Evolutionary conservation across 2,797 vertebrate species (phyloP).

Genomic region (Hozukius guyotensis): DNA sequence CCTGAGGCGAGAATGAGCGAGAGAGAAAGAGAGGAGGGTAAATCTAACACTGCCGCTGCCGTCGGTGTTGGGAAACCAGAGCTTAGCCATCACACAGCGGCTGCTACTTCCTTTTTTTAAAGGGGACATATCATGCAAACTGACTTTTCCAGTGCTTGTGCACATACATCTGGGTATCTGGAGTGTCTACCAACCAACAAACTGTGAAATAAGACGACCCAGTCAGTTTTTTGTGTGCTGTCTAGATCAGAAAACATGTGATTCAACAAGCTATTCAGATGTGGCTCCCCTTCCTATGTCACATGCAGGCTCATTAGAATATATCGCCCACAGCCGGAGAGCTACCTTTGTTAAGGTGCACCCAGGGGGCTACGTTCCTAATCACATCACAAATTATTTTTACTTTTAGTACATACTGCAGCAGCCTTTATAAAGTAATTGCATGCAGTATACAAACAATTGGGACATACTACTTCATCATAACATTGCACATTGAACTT

Average conservation of each 20-base stretch:
- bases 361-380: too few species aligned
- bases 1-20: constrained; percentile 63
- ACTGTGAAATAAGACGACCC: neutral
- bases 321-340: neutral
- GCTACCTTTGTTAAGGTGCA: neutral
- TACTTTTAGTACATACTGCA: too few species aligned
- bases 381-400: too few species aligned
- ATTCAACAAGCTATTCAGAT: too few species aligned
- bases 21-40: constrained; percentile 34
- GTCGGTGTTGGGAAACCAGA: constrained; percentile 54
- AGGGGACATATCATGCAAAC: neutral
- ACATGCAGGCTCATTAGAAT: neutral
- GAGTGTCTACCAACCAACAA: neutral
- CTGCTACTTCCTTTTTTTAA: constrained; percentile 46
- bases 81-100: constrained; percentile 65
- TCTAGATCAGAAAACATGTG: neutral
- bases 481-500: too few species aligned
- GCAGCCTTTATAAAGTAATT: too few species aligned
- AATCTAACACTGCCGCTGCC: constrained; percentile 46
- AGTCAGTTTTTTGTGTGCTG: neutral
- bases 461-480: too few species aligned
- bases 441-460: too few species aligned
- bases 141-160: neutral
- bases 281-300: neutral
- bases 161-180: neutral